Evolutionary conservation across 1,140 invertebrate species (phyloP).

Genomic region (Hetaerina americana): DNA sequence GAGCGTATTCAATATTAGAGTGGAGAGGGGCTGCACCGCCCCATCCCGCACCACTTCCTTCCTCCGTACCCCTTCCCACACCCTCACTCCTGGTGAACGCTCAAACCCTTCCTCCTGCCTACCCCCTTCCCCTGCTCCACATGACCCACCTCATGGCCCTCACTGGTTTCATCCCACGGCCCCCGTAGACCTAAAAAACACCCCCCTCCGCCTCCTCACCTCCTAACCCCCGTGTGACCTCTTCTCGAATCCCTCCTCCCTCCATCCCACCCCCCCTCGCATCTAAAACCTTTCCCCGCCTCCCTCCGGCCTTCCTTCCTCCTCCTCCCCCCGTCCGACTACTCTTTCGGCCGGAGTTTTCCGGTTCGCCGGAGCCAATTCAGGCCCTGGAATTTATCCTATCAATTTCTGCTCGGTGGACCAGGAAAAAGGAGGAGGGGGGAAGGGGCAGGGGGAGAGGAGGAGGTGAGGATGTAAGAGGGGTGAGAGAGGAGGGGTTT

Average conservation of each 20-base stretch:
- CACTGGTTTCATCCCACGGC: background rate
- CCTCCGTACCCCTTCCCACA: too few relatives aligned
- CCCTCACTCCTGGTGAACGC: too few relatives aligned
- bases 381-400: conserved; percentile 48
- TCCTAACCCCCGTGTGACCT: too few relatives aligned
- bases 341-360: conserved; percentile 22
- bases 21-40: background rate
- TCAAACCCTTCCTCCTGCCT: too few relatives aligned
- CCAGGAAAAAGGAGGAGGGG: conserved; percentile 18
- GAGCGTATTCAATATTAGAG: background rate
- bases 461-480: too few relatives aligned
- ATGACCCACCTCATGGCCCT: too few relatives aligned
- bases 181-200: too few relatives aligned
- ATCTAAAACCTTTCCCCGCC: background rate
- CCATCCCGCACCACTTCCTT: too few relatives aligned
- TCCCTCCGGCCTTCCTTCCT: background rate
- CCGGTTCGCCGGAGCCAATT: conserved; percentile 45
- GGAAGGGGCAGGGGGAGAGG: background rate
- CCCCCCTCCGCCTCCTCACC: background rate
- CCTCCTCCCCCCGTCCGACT: background rate
- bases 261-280: background rate
- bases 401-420: conserved; percentile 50
- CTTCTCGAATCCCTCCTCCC: background rate
- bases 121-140: too few relatives aligned
- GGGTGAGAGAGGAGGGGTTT: too few relatives aligned